Percentiles rank a stretch among this genome's conserved stretches.
Evolutionary conservation across 2,113 vertebrate genomes (phyloP).

Genomic region (Plecturocebus donacophilus): DNA sequence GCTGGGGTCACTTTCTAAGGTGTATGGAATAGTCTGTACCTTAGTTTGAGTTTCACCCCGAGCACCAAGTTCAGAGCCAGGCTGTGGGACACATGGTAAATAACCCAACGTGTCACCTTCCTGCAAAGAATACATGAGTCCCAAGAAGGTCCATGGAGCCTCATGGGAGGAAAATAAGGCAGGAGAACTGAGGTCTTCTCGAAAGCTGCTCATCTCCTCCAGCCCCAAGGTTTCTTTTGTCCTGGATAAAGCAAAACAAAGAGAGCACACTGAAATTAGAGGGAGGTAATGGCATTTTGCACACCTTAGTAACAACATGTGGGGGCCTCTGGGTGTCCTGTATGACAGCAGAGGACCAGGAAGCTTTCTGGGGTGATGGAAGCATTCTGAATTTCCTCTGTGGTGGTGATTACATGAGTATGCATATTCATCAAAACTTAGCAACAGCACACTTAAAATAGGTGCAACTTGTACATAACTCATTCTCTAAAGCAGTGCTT

Average conservation of each 20-base stretch:
- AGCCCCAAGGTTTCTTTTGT: not conserved
- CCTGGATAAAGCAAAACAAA: not conserved
- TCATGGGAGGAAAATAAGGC: not conserved
- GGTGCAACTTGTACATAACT: not conserved
- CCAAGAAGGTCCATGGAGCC: not conserved
- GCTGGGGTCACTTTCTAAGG: not conserved
- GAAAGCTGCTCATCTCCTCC: not conserved
- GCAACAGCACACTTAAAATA: not conserved
- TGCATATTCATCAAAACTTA: not conserved
- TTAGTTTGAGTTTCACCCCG: not conserved
- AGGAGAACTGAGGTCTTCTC: not conserved
- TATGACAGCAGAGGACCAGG: not conserved
- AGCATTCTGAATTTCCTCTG: not conserved
- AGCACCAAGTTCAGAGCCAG: not conserved
- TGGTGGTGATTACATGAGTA: not conserved
- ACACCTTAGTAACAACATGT: not conserved
- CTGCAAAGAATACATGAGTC: not conserved
- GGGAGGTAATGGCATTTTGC: not conserved
- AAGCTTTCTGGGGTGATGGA: not conserved
- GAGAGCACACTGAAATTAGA: not conserved
- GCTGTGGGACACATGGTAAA: not conserved
- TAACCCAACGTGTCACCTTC: not conserved
- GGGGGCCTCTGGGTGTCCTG: not conserved
- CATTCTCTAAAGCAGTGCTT: not conserved
- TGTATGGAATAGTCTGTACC: not conserved